A percentile compares a stretch with the other conserved stretches of the same genome.
phyloP scores from a whole-genome alignment of 2,113 vertebrate species.

The Austrofundulus limnaeus region DNA sequence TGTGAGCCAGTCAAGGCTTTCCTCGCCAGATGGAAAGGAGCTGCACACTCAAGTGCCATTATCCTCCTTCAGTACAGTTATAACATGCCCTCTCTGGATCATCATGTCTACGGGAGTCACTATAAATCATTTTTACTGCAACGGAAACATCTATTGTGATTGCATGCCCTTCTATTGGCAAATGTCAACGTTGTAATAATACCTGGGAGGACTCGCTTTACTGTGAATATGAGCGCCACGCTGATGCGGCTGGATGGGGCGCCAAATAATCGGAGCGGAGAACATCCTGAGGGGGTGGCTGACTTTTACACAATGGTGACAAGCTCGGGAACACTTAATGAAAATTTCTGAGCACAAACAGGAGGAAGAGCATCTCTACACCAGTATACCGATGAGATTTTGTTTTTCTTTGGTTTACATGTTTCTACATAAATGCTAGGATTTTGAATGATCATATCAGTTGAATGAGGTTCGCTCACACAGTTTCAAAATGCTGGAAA shows the following conservation, averaged over 20 bases:
- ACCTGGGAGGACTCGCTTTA: slow-evolving; percentile 43
- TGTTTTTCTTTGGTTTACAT: no score
- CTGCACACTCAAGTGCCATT: slow-evolving; percentile 32
- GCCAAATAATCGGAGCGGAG: slow-evolving; percentile 21
- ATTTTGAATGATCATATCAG: neutral
- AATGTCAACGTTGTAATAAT: slow-evolving; percentile 68
- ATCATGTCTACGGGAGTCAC: slow-evolving; percentile 49
- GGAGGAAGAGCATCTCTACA: neutral
- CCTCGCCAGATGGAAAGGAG: slow-evolving; percentile 14
- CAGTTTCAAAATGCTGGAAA: neutral
- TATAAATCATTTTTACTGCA: slow-evolving; percentile 60
- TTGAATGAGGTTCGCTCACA: neutral
- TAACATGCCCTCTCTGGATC: slow-evolving; percentile 51
- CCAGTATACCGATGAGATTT: no score
- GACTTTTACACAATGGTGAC: slow-evolving; percentile 49
- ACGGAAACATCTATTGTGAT: slow-evolving; percentile 64
- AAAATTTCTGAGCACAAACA: slow-evolving; percentile 17
- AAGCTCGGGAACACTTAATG: neutral
- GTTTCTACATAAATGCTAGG: neutral
- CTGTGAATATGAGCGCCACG: slow-evolving; percentile 45
- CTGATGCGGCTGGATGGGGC: slow-evolving; percentile 34
- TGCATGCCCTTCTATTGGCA: slow-evolving; percentile 63
- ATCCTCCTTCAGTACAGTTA: slow-evolving; percentile 31
- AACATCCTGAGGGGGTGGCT: slow-evolving; percentile 43
- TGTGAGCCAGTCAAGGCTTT: slow-evolving; percentile 66